Percentiles rank a stretch among this genome's conserved stretches.
These are phyloP conservation scores for Spondyliosoma cantharus DNA, from an alignment of 2,797 vertebrate genomes.

Conservation along the genomic window DNA sequence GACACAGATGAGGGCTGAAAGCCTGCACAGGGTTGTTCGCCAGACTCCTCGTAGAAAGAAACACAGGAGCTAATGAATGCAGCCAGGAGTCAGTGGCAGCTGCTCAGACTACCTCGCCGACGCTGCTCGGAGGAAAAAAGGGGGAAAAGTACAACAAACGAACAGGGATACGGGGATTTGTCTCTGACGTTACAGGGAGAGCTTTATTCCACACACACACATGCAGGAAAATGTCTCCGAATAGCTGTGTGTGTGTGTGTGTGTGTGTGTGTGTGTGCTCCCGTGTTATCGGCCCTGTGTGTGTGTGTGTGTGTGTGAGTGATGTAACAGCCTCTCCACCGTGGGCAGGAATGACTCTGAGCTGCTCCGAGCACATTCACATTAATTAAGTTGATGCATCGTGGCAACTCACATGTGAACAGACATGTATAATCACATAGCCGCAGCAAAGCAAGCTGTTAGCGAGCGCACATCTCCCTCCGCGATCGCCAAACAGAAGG, in stretches of 20 bases:
- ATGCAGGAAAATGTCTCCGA: conserved; percentile 38
- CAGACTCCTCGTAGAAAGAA: conserved; percentile 58
- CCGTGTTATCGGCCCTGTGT: conserved; percentile 37
- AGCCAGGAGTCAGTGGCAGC: conserved; percentile 62
- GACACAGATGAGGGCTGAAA: conserved; percentile 65
- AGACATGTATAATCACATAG: conserved; percentile 71
- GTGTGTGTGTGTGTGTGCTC: conserved; percentile 22
- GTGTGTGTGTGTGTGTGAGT: conserved; percentile 39
- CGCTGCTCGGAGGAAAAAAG: background rate
- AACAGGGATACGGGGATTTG: conserved; percentile 4
- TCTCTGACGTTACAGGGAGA: conserved; percentile 25
- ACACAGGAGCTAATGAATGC: conserved; percentile 64
- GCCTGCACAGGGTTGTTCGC: conserved; percentile 44
- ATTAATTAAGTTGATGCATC: conserved; percentile 80
- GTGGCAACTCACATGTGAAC: conserved; percentile 78
- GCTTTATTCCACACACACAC: conserved; percentile 11
- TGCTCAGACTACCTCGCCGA: conserved; percentile 25
- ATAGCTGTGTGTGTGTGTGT: conserved; percentile 39
- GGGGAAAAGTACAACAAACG: conserved; percentile 27
- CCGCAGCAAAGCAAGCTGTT: conserved; percentile 69
- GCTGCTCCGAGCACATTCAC: conserved; percentile 73
- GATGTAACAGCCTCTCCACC: conserved; percentile 72
- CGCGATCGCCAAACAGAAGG: conserved; percentile 10
- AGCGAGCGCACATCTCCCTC: conserved; percentile 27
- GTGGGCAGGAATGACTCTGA: conserved; percentile 75